A percentile compares a stretch with the other conserved stretches of the same genome.
Conservation (phyloP, 2,113 vertebrate genomes). For the Gymnogyps californianus region DNA sequence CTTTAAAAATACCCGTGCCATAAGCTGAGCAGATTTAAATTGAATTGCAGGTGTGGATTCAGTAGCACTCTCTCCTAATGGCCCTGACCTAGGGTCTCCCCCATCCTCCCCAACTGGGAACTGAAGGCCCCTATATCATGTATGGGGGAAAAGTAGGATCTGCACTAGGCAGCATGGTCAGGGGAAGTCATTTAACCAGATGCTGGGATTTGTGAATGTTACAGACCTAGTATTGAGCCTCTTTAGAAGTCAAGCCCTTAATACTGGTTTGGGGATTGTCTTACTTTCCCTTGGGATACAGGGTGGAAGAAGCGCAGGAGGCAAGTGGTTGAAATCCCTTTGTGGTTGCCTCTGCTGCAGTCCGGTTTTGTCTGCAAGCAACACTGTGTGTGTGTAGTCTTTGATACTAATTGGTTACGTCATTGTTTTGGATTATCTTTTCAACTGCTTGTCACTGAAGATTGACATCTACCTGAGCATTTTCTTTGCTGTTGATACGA, state of each 20-base stretch:
- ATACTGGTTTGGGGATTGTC: neutral
- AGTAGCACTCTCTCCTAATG: neutral
- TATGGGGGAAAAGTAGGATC: neutral
- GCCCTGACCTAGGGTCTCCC: neutral
- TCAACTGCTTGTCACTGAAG: neutral
- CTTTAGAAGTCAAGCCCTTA: neutral
- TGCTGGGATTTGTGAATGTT: neutral
- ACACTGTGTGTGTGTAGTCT: neutral
- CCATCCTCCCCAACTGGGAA: neutral
- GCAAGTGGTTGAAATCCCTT: neutral
- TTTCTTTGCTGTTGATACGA: neutral
- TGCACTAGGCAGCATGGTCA: neutral
- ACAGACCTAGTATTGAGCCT: fast-evolving
- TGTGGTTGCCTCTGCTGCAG: neutral
- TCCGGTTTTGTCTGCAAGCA: neutral
- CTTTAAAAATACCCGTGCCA: neutral
- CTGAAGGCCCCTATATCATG: neutral
- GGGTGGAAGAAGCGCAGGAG: neutral
- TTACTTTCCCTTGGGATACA: neutral
- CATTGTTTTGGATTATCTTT: neutral
- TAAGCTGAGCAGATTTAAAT: neutral
- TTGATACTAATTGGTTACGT: neutral
- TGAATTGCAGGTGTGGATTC: neutral
- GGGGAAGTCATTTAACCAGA: neutral
- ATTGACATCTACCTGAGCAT: neutral